A percentile compares a stretch with the other conserved stretches of the same genome.
These are phyloP conservation scores for Sebastes reedi DNA, from an alignment of 2,797 vertebrate species.

Conservation along the genomic window DNA sequence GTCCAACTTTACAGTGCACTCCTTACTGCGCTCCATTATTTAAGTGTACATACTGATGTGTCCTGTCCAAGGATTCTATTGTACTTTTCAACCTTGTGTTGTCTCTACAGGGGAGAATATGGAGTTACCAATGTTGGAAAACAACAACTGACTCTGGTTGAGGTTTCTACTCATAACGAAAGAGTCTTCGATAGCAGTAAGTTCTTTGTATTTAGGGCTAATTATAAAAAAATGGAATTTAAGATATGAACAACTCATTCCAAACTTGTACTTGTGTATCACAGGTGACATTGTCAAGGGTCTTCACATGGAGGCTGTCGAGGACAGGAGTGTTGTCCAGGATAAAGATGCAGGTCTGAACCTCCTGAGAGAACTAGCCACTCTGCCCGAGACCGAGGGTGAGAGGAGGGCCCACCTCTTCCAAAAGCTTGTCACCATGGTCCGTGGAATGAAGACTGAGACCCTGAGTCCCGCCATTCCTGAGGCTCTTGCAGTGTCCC, in stretches of 20 bases:
- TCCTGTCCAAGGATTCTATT: neutral
- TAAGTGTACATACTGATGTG: neutral
- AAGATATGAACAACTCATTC: neutral
- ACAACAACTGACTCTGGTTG: conserved; percentile 87
- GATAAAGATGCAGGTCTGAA: conserved; percentile 81
- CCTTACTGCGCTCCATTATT: neutral
- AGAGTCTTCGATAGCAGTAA: conserved; percentile 88
- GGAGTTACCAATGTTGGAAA: conserved; percentile 87
- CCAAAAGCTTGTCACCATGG: conserved; percentile 85
- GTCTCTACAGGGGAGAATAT: conserved; percentile 80
- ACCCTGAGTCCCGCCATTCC: conserved; percentile 83
- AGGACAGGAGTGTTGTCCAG: conserved; percentile 78
- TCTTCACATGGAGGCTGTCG: conserved; percentile 86
- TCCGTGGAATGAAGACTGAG: conserved; percentile 85
- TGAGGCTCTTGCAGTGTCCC: conserved; percentile 82
- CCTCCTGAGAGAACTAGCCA: conserved; percentile 85
- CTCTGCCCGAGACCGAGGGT: conserved; percentile 79
- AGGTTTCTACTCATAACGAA: conserved; percentile 85
- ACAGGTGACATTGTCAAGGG: conserved; percentile 80
- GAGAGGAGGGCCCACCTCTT: conserved; percentile 89
- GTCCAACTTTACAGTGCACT: conserved; percentile 30
- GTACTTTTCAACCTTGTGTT: neutral
- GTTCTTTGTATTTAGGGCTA: neutral
- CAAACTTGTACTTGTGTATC: conserved; percentile 12
- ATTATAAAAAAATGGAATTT: neutral